Evolutionary conservation across 1,140 invertebrate species (phyloP).

Genomic region (Heliconius congener): DNA sequence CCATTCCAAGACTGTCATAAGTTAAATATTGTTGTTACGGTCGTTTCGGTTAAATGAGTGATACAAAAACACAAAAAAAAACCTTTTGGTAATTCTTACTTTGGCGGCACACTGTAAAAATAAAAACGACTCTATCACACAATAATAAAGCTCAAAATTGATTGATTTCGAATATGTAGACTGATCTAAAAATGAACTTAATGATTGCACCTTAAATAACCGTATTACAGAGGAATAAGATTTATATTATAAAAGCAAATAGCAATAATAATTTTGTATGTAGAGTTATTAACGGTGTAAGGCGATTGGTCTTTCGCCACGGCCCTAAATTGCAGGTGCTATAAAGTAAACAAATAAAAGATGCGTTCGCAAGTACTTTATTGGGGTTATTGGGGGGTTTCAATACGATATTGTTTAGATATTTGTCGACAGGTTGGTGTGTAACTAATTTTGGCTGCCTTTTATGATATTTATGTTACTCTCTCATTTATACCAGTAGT

Average conservation of each 20-base stretch:
- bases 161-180: not conserved
- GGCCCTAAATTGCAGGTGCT: conserved; percentile 35
- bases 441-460: conserved; percentile 3
- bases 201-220: not conserved
- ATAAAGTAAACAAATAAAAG: conserved; percentile 23
- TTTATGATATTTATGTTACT: not conserved
- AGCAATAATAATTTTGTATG: not conserved
- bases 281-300: conserved; percentile 26
- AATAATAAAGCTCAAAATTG: not conserved
- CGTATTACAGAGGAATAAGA: not conserved
- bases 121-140: not conserved
- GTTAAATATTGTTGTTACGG: conserved; percentile 15
- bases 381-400: conserved; percentile 1
- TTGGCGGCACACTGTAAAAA: not conserved
- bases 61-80: conserved; percentile 15
- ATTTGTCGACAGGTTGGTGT: not conserved
- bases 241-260: not conserved
- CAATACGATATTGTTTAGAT: not conserved
- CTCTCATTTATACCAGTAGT: not conserved
- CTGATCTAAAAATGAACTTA: not conserved
- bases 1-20: conserved; percentile 7
- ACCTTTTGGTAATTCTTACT: conserved; percentile 14
- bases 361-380: conserved; percentile 1
- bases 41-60: conserved; percentile 20
- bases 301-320: conserved; percentile 29